Percentiles rank a stretch among this genome's conserved stretches.
These are phyloP conservation scores for Heteronetta atricapilla DNA, from an alignment of 2,113 vertebrate species.

Conservation along the genomic window DNA sequence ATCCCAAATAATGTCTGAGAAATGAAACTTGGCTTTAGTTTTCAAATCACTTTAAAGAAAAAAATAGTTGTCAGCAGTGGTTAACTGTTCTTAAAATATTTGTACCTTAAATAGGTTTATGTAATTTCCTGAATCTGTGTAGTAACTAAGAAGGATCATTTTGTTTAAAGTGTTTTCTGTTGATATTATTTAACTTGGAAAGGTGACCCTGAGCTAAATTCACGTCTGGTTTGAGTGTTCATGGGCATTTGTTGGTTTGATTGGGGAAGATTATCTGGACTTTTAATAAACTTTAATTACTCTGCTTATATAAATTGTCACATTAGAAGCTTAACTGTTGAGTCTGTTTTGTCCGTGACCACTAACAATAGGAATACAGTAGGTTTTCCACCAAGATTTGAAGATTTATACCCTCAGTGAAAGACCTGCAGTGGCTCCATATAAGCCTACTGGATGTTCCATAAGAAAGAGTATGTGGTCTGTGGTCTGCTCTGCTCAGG, in stretches of 20 bases:
- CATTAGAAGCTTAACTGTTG: conserved; percentile 49
- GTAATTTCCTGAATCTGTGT: not conserved
- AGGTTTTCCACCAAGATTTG: conserved; percentile 38
- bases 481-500: not conserved
- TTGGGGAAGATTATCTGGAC: conserved; percentile 47
- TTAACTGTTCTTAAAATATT: not conserved
- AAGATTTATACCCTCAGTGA: not conserved
- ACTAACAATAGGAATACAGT: conserved; percentile 29
- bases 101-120: not conserved
- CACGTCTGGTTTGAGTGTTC: conserved; percentile 21
- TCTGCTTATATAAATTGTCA: conserved; percentile 49
- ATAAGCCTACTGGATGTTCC: not conserved
- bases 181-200: conserved; percentile 31
- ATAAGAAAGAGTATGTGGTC: not conserved
- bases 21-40: not conserved
- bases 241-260: conserved; percentile 32
- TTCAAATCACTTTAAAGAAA: not conserved
- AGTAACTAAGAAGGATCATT: not conserved
- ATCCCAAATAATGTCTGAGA: not conserved
- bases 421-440: not conserved
- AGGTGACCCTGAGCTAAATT: conserved; percentile 56
- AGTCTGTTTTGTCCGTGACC: conserved; percentile 17
- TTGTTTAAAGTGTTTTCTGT: conserved; percentile 22
- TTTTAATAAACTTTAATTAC: conserved; percentile 62
- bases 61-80: not conserved